Base-by-base conservation (phyloP, 1,140 invertebrate genomes). In the Scaptomyza hsui region DNA sequence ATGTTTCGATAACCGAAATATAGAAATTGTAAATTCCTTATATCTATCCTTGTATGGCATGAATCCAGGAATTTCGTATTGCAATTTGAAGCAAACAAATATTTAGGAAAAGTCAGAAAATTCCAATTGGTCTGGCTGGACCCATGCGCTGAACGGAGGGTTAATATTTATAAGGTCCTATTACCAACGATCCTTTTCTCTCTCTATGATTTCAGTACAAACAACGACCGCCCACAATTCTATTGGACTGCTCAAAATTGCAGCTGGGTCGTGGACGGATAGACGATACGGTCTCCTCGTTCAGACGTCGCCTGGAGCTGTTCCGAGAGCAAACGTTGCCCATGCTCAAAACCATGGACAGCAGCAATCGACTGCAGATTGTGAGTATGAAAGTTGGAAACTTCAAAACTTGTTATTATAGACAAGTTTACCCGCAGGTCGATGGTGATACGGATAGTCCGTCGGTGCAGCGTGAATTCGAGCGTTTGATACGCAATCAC, bases 311-410 rank as follows among this genome's bases (percentile, higher is more conserved):
- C 15, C 92, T 98, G 19, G 95, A 97, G 86, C 93, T 97, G 62
- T 98, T 98, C 91, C 93, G 97, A 1, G 95, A 97, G 81, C 93
- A 96, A 15, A 96, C 97, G 4, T 92, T 98, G 56, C 97, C 97
- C 1, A 97, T 97, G 94, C 93, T 98, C 16, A 98, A 97, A 91
- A 93, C 92, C 0, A 92, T 97, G 88, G 97, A 98, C 74, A 95
- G 94, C 62, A 94, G 95, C 53, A 94, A 94, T 82, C 93, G 96
- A 12, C 92, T 97, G 16, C 94, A 94, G 41, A 97, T 97, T 69
- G 96, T 96, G 91, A 94, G 94, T 93, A 24, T 12, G 24, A 1
- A 24, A 42, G 18, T 37, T 63, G 0, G 0, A 1, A 15, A 12
- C 0, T 2, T 24, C 24, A 24, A 24, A 24, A 5, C 6, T 24